Conservation (phyloP, 2,888 invertebrate genomes). For the Oligia latruncula region DNA sequence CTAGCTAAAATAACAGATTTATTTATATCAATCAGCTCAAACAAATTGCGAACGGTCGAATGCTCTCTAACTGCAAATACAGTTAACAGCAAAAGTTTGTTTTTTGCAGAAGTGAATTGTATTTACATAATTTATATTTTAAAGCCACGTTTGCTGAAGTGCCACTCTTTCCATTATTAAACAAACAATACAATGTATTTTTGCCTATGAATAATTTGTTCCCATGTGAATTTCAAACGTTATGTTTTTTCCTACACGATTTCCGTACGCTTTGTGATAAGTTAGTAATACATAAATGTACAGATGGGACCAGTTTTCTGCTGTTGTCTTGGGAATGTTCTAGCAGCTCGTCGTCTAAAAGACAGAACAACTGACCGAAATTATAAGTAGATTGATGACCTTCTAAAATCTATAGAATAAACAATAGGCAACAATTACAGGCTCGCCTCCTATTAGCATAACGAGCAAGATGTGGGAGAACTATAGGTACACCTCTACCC, state of each 20-base stretch:
- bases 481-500: too few species aligned
- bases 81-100: slow-evolving; percentile 21
- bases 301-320: not conserved
- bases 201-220: slow-evolving; percentile 3
- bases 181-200: not conserved
- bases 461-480: not conserved
- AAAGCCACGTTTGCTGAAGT: not conserved
- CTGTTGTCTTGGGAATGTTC: not conserved
- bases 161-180: not conserved
- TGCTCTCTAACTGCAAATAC: slow-evolving; percentile 6
- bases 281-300: not conserved
- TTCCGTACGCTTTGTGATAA: not conserved
- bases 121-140: slow-evolving; percentile 13
- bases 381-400: not conserved
- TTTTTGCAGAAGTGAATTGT: slow-evolving; percentile 8
- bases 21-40: slow-evolving; percentile 1
- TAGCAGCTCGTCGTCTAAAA: not conserved
- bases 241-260: not conserved
- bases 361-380: not conserved
- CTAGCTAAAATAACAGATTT: slow-evolving; percentile 1
- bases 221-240: not conserved
- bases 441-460: not conserved
- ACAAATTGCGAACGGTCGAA: slow-evolving; percentile 13
- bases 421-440: not conserved
- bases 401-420: not conserved